Base-by-base conservation (phyloP, 2,797 vertebrate species). In the Peromyscus attwateri region DNA sequence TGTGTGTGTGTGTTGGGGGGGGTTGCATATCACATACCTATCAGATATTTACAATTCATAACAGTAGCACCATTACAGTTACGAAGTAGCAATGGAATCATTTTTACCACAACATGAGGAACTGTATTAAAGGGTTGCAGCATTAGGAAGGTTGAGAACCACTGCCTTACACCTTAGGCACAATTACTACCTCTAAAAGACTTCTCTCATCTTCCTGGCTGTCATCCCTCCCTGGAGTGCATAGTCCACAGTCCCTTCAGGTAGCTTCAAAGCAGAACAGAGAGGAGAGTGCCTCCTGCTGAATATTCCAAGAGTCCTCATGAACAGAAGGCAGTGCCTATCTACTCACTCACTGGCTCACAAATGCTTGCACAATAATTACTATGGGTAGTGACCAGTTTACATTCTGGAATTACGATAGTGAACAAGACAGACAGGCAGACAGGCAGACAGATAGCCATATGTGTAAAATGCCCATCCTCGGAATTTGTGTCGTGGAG, bases 241-340 rank as follows among this genome's bases (percentile, higher is more conserved):
- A 4, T 2, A 21, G 11, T 4, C 9, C 13, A 16, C 9, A 79
- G 29, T 4, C 17, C 13, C 43, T 73, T 17, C 12, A 62, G 89
- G 64, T 57, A 60, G 73, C 10, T 90, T 94, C 60, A 76, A n/a
- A 34, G 27, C 19, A 46, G 64, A 77, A 6, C 21, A 27, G 43
- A 89, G 37, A 57, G n/a, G 1, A 5, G 29, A 46, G 12, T 13
- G 17, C 4, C 19, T 64, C 87, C 46, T 55, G 43, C 8, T n/a
- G 93, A 89, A 14, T 0, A 0, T 25, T 19, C 19, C 6, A 2
- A 8, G 27, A 70, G 19, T n/a, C 64, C 25, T 37, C 14, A 71
- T 0, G 12, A 13, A 27, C 23, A 21, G 8, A 25, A 7, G 1
- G 19, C 4, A 0, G 2, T 25, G 7, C 62, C 40, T 2, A 19